Conservation (phyloP, 1,140 invertebrate genomes). For the Sogatella furcifera region DNA sequence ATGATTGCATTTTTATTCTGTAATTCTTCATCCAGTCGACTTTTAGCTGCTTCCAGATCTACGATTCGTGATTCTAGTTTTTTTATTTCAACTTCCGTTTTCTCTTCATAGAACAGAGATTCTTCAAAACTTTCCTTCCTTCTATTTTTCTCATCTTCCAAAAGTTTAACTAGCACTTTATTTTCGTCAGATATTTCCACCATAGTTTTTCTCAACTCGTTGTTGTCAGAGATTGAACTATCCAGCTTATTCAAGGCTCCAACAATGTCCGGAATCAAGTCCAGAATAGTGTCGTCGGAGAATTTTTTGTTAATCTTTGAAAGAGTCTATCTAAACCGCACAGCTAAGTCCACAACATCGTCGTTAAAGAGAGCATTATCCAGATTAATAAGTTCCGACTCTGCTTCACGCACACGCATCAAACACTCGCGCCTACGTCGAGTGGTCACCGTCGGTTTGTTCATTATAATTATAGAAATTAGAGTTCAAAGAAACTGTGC, state of each 20-base stretch:
- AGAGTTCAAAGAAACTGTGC: too few relatives aligned
- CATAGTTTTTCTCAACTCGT: neutral
- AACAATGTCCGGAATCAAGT: slow-evolving; percentile 3
- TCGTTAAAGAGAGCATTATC: neutral
- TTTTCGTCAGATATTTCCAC: neutral
- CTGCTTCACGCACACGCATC: too few relatives aligned
- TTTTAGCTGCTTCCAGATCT: neutral
- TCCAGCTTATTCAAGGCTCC: neutral
- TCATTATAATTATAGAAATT: too few relatives aligned
- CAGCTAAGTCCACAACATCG: neutral
- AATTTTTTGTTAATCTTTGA: neutral
- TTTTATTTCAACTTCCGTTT: neutral
- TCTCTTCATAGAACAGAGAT: neutral
- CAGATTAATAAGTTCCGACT: neutral
- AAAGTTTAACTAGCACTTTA: neutral
- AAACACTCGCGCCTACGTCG: too few relatives aligned
- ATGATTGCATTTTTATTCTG: neutral
- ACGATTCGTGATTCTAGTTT: neutral
- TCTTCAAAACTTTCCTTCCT: slow-evolving; percentile 5
- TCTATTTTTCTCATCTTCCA: neutral
- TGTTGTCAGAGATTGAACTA: neutral
- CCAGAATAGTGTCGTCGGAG: neutral
- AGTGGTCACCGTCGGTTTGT: too few relatives aligned
- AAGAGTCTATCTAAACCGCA: neutral
- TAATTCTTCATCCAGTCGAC: too few relatives aligned